A percentile compares a stretch with the other conserved stretches of the same genome.
Conservation (phyloP, 2,113 vertebrate genomes). For the Dunckerocampus dactyliophorus region DNA sequence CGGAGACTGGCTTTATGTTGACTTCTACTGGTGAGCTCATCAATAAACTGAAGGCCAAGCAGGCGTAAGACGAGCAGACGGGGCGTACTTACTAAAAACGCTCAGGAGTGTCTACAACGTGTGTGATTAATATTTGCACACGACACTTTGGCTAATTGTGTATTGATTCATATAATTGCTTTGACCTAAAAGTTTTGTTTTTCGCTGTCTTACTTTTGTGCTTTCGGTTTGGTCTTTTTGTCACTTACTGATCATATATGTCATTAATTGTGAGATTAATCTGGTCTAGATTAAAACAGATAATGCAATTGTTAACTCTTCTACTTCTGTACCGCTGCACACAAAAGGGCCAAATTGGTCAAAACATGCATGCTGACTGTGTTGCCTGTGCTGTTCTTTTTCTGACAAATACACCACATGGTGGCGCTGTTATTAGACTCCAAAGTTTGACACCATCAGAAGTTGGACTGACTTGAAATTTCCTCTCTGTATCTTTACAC, state of each 20-base stretch:
- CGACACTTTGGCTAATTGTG: neutral
- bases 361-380: no score
- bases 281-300: neutral
- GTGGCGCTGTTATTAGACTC: no score
- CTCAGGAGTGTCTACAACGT: constrained; percentile 5
- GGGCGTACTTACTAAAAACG: neutral
- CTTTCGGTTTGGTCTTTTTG: constrained; percentile 1
- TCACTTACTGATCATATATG: constrained; percentile 1
- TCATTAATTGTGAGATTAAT: neutral
- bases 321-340: no score
- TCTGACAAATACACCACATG: no score
- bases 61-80: neutral
- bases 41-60: neutral
- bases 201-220: neutral
- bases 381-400: no score
- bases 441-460: no score
- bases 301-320: no score
- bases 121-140: constrained; percentile 1
- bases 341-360: no score
- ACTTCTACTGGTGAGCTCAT: neutral
- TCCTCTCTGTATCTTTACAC: no score
- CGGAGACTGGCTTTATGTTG: neutral
- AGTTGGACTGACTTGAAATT: no score
- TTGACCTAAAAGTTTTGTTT: neutral
- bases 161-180: constrained; percentile 8